A percentile compares a stretch with the other conserved stretches of the same genome.
Evolutionary conservation across 2,113 vertebrate genomes (phyloP).

Genomic region (Cyanoderma ruficeps): DNA sequence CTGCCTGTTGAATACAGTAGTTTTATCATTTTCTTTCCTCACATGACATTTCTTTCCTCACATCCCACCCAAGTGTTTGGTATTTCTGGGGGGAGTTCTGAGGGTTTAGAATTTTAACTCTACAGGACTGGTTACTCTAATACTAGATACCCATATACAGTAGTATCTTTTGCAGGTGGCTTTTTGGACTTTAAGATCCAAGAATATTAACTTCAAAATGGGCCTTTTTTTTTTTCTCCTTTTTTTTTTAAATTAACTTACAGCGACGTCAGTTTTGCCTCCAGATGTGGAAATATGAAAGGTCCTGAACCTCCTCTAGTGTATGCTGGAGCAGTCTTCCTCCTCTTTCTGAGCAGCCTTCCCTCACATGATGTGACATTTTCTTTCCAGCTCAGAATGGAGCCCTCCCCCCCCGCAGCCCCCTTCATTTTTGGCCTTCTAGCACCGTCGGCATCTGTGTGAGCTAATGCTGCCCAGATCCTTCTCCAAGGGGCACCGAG

Average conservation of each 20-base stretch:
- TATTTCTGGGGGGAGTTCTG: neutral
- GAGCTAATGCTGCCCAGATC: slow-evolving; percentile 48
- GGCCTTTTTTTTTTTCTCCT: fast-evolving
- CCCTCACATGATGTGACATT: neutral
- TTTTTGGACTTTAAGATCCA: neutral
- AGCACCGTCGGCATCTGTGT: neutral
- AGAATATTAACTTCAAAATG: neutral
- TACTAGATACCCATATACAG: neutral
- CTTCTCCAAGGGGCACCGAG: neutral
- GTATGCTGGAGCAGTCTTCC: neutral
- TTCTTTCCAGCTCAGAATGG: neutral
- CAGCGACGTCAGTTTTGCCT: neutral
- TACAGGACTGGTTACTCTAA: neutral
- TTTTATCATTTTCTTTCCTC: neutral
- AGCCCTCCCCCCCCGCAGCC: fast-evolving
- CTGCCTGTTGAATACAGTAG: neutral
- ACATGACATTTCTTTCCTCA: neutral
- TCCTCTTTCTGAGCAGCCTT: neutral
- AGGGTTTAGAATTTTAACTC: neutral
- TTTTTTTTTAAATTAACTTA: neutral
- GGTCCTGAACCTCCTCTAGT: neutral
- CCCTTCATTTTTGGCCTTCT: neutral
- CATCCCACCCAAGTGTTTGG: neutral
- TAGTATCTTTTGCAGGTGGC: neutral
- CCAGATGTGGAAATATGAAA: slow-evolving; percentile 34